Conservation (phyloP, 2,797 vertebrate species). For the Echiichthys vipera region DNA sequence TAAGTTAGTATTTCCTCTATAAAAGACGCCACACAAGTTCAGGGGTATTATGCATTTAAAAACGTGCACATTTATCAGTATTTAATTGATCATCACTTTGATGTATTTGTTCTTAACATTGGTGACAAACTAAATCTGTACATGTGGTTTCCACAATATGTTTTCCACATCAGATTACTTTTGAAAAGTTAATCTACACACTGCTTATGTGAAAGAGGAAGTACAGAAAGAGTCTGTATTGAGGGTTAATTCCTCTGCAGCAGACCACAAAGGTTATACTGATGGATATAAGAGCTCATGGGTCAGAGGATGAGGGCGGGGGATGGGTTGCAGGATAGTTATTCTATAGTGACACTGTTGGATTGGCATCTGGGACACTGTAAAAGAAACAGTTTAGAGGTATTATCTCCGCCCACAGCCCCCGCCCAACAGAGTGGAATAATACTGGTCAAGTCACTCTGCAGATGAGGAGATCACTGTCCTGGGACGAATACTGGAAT, state of each 20-base stretch:
- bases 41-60: neutral
- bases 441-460: slow-evolving; percentile 42
- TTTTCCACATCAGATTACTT: neutral
- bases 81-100: neutral
- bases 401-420: slow-evolving; percentile 66
- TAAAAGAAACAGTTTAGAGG: slow-evolving; percentile 54
- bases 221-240: neutral
- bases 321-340: slow-evolving; percentile 47
- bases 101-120: neutral
- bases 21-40: neutral
- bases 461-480: slow-evolving; percentile 52
- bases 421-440: slow-evolving; percentile 46
- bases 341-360: slow-evolving; percentile 52
- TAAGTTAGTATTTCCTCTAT: slow-evolving; percentile 25
- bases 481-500: slow-evolving; percentile 28
- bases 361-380: slow-evolving; percentile 62
- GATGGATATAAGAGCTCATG: slow-evolving; percentile 64
- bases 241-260: slow-evolving; percentile 49
- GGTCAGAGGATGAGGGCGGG: slow-evolving; percentile 39
- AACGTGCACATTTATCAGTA: neutral
- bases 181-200: neutral
- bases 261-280: slow-evolving; percentile 36
- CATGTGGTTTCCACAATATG: neutral
- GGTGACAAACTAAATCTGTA: neutral
- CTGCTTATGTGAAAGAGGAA: neutral